Base-by-base conservation (phyloP, 2,888 invertebrate genomes). In the Agrotis puta region DNA sequence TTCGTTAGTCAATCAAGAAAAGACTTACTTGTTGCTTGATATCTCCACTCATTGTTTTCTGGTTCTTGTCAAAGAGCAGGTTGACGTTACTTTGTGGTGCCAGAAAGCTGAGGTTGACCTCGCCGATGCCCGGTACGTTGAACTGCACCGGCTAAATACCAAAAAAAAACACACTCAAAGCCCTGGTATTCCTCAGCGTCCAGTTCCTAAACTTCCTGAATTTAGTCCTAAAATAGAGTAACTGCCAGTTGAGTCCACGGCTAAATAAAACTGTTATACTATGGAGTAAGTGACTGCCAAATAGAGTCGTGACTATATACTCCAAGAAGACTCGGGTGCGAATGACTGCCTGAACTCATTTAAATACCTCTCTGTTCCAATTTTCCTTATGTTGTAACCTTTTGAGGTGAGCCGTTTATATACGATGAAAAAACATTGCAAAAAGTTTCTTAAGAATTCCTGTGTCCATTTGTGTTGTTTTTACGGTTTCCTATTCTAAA, bases 41-140 rank as follows among this genome's bases (percentile, higher is more conserved):
- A 71, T 95, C 95, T 61, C 90, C 89, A 77, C 91, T 95, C 92
- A 94, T 93, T 73, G 88, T 74, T 85, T 95, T 94, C 86, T 92
- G 93, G 76, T 90, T 94, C 88, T 94, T 95, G 82, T 95, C 95
- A 69, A 94, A 94, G 20, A 95, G 89, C 67, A 94, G 86, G 87
- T 94, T 94, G 65, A 94, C 92, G 92, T 93, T 94, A 87, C 89
- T 92, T 80, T 93, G 94, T 7, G 95, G 93, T 2, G 94, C 90
- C 81, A 95, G 83, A 84, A 95, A 95, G 81, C 94, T 95, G 27
- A 95, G 90, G 85, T 95, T 95, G 79, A 95, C 94, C 84, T 95
- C 95, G 11, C 94, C 95, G 57, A 95, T 94, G n/a, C 95, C 94
- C 0, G 95, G 95, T 2, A 95, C 94, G 90, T 94, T 95, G 87